Percentiles rank a stretch among this genome's conserved stretches.
Conservation (phyloP, 2,113 vertebrate species). For the Microcebus lehilahytsara region DNA sequence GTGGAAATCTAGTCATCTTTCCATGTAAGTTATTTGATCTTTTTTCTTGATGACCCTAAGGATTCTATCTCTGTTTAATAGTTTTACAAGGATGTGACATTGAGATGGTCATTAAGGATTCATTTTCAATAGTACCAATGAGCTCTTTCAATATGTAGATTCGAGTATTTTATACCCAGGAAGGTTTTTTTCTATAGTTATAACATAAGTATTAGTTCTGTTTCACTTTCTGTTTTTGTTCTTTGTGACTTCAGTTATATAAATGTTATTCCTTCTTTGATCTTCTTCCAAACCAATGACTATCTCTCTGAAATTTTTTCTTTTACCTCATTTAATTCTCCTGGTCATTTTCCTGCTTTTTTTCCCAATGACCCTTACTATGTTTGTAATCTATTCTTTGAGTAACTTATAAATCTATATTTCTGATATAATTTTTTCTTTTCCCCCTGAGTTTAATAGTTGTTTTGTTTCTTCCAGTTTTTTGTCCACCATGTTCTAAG, state of each 20-base stretch:
- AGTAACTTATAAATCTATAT: not conserved
- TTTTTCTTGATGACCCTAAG: not conserved
- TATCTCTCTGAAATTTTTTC: not conserved
- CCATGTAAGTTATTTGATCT: not conserved
- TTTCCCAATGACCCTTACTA: not conserved
- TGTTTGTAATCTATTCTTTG: not conserved
- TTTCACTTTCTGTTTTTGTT: not conserved
- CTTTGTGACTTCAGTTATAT: not conserved
- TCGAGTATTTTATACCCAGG: not conserved
- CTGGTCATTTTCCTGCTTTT: not conserved
- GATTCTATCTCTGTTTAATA: not conserved
- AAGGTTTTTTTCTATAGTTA: not conserved
- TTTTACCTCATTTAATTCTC: not conserved
- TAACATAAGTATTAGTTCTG: not conserved
- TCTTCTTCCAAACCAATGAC: not conserved
- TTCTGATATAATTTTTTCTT: not conserved
- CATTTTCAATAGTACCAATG: not conserved
- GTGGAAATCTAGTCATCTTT: not conserved
- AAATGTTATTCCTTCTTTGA: not conserved
- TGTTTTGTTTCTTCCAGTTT: not conserved
- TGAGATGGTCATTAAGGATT: not conserved
- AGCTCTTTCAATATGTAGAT: not conserved
- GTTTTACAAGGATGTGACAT: not conserved
- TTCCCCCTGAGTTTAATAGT: not conserved
- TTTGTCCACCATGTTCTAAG: not conserved